Evolutionary conservation across 2,113 vertebrate genomes (phyloP).

Genomic region (Tupaia tana): DNA sequence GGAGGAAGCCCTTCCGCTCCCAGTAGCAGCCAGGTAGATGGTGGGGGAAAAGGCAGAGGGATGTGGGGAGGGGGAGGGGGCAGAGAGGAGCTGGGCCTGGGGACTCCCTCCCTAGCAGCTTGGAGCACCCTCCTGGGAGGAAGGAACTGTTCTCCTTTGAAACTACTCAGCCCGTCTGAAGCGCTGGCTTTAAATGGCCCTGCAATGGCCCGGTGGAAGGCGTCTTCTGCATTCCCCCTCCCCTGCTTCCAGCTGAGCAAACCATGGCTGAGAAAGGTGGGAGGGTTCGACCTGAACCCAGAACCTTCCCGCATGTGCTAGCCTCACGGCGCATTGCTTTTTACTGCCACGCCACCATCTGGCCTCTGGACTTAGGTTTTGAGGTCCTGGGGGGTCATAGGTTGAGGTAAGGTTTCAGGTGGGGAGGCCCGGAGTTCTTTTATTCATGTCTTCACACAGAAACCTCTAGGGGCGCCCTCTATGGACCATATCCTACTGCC

Average conservation of each 20-base stretch:
- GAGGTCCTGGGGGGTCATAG: background rate
- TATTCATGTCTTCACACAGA: background rate
- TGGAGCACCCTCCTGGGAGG: too few relatives aligned
- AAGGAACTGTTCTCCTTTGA: too few relatives aligned
- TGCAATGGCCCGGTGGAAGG: background rate
- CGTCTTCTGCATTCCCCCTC: background rate
- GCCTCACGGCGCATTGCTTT: too few relatives aligned
- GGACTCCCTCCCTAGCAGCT: background rate
- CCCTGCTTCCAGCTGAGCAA: background rate
- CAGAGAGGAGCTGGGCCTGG: background rate
- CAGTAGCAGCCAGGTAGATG: accelerated
- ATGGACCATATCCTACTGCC: background rate
- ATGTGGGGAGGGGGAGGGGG: accelerated
- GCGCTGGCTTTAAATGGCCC: background rate
- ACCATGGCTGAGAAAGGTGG: background rate
- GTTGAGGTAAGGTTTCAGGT: background rate
- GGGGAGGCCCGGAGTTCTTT: background rate
- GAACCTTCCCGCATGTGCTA: too few relatives aligned
- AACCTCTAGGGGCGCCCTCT: background rate
- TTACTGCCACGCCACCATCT: too few relatives aligned
- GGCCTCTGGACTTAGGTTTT: background rate
- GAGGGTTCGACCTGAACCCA: too few relatives aligned
- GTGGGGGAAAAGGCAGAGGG: too few relatives aligned
- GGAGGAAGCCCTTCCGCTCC: background rate
- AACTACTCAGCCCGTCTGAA: background rate